Percentiles rank a stretch among this genome's conserved stretches.
Evolutionary conservation across 1,140 invertebrate genomes (phyloP).

Genomic region (Galleria mellonella): DNA sequence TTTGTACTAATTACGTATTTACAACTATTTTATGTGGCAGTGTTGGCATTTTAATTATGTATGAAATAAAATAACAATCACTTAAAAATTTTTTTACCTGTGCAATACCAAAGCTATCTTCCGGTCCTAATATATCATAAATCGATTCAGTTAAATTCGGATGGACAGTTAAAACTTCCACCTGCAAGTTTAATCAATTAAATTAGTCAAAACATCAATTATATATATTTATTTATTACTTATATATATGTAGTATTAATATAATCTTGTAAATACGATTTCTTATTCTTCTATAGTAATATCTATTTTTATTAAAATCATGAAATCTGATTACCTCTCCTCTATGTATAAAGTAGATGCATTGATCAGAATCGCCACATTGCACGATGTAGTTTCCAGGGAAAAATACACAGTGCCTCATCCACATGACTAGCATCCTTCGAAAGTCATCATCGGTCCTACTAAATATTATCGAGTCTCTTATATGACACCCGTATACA

Average conservation of each 20-base stretch:
- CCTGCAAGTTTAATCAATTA: slow-evolving; percentile 35
- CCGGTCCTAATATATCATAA: slow-evolving; percentile 62
- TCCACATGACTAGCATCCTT: slow-evolving; percentile 55
- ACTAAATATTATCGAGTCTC: slow-evolving; percentile 62
- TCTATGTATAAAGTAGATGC: slow-evolving; percentile 69
- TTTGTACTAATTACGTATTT: no score
- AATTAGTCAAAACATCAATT: slow-evolving; percentile 2
- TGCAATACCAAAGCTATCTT: slow-evolving; percentile 67
- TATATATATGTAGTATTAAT: no score
- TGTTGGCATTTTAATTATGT: no score
- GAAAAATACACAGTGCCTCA: slow-evolving; percentile 65
- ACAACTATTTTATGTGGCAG: no score
- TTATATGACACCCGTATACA: slow-evolving; percentile 58
- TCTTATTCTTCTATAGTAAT: no score
- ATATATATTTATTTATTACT: neutral
- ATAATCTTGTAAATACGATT: no score
- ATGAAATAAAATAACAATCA: neutral
- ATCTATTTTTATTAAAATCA: neutral
- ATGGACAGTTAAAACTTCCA: slow-evolving; percentile 69
- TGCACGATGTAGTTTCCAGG: slow-evolving; percentile 70
- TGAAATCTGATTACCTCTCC: slow-evolving; percentile 46
- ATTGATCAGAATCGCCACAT: slow-evolving; percentile 61
- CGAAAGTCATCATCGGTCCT: slow-evolving; percentile 56
- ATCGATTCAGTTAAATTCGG: slow-evolving; percentile 66
- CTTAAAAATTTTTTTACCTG: slow-evolving; percentile 28